phyloP scores from a whole-genome alignment of 2,888 invertebrate genomes.

The Odontocolon sp. region DNA sequence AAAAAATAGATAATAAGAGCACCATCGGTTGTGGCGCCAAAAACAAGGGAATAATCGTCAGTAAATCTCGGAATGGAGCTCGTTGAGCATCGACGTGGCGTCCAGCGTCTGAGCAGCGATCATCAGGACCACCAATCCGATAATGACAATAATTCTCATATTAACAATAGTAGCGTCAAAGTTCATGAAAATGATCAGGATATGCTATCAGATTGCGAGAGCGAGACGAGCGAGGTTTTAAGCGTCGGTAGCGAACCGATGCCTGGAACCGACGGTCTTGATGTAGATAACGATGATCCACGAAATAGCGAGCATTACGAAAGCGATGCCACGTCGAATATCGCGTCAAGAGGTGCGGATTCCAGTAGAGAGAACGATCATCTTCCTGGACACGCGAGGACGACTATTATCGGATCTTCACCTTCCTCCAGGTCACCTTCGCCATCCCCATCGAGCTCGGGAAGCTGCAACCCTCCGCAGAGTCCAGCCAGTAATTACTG shows the following conservation, averaged over 20 bases:
- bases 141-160: conserved; percentile 62
- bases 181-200: conserved; percentile 64
- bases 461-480: conserved; percentile 72
- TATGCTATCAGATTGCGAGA: conserved; percentile 75
- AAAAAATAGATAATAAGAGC: conserved; percentile 2
- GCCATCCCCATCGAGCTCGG: conserved; percentile 76
- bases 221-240: conserved; percentile 88
- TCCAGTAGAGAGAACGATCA: conserved; percentile 61
- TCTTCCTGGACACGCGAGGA: not conserved
- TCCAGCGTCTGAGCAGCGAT: conserved; percentile 63
- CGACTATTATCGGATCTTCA: conserved; percentile 24
- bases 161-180: conserved; percentile 49
- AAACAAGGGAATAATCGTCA: conserved; percentile 8
- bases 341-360: conserved; percentile 69
- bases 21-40: not conserved
- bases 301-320: conserved; percentile 67
- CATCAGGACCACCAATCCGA: conserved; percentile 51
- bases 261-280: conserved; percentile 68
- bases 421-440: conserved; percentile 70
- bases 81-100: conserved; percentile 59
- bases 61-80: conserved; percentile 57
- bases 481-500: conserved; percentile 68
- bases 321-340: conserved; percentile 67
- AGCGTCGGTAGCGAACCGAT: conserved; percentile 90
- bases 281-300: conserved; percentile 62